Base-by-base conservation (phyloP, 2,797 vertebrate genomes). In the Cyclura pinguis region DNA sequence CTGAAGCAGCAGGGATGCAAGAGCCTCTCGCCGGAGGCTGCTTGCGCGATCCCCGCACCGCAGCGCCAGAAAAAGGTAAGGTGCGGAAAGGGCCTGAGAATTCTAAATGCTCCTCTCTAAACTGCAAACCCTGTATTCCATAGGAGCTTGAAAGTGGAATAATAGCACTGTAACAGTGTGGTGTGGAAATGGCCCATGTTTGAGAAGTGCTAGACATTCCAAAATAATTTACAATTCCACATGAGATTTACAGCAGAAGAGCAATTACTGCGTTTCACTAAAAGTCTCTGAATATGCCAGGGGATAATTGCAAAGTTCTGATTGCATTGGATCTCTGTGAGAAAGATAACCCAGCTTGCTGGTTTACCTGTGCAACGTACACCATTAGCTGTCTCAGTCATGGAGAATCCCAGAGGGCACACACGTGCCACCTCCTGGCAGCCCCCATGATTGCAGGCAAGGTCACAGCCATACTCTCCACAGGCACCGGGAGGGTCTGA, bases 351-450 rank as follows among this genome's bases (percentile, higher is more conserved):
- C 20, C 14, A 24, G 0, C 8, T 2, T 6, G 0, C 0, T 52
- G 13, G 55, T 69, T 96, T 94, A 98, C 98, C 97, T 0, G 96
- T 95, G 93, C 98, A 98, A 76, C 95, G 96, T 89, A 98, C 29
- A 12, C 97, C 97, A 0, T 96, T 96, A 74, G 94, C 93, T 0
- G 97, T 98, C 96, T 98, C 97, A 0, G 92, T 95, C 97, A 98
- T 97, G 47, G 92, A 95, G 94, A 98, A 98, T 89, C 98, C 98
- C 2, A 97, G 2, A 0, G 98, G 98, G 42, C 98, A 98, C 77
- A 98, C 98, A 0, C 98, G 97, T n/a, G 98, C 96, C 1, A 98
- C 96, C 91, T 97, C 97, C 92, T 97, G 97, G 92, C 98, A 98
- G 82, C 98, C 98, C 0, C 98, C 97, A 0, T 97, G 97, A 93